phyloP scores from a whole-genome alignment of 2,888 invertebrate genomes.

The Eurytoma adleriae region DNA sequence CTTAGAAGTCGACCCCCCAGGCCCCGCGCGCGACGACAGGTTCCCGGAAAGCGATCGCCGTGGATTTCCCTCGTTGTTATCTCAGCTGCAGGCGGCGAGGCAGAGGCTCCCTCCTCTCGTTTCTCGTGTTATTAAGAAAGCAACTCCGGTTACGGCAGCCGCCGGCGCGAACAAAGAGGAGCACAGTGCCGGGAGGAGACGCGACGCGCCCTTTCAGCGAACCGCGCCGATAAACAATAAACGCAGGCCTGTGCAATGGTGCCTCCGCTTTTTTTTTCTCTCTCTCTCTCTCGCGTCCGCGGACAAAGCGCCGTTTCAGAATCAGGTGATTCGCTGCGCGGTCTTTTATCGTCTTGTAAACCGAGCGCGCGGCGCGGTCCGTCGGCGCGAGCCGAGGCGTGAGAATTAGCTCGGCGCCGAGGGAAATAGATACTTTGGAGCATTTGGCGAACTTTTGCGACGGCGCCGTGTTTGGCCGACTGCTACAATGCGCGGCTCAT shows the following conservation, averaged over 20 bases:
- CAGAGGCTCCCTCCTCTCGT: background rate
- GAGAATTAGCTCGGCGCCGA: too few species aligned
- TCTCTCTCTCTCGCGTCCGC: background rate
- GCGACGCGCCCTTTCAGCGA: background rate
- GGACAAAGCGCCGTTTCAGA: slow-evolving; percentile 32
- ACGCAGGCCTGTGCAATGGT: background rate
- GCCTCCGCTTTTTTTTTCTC: background rate
- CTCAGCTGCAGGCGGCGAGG: slow-evolving; percentile 12
- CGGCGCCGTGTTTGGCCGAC: too few species aligned
- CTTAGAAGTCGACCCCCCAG: background rate
- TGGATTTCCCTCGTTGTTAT: slow-evolving; percentile 23
- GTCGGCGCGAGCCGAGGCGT: background rate
- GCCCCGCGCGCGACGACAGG: background rate
- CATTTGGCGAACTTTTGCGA: too few species aligned
- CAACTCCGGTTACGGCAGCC: background rate
- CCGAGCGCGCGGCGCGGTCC: background rate
- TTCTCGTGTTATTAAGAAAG: slow-evolving; percentile 12
- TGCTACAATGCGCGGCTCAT: too few species aligned
- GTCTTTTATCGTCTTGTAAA: slow-evolving; percentile 24
- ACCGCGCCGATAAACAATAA: slow-evolving; percentile 40
- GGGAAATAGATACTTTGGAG: too few species aligned
- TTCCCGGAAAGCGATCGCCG: slow-evolving; percentile 1
- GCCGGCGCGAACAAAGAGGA: background rate
- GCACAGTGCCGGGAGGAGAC: background rate
- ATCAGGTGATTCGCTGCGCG: slow-evolving; percentile 31